These are phyloP conservation scores for Synergus umbraculus DNA, from an alignment of 2,888 invertebrate species.

Conservation along the genomic window DNA sequence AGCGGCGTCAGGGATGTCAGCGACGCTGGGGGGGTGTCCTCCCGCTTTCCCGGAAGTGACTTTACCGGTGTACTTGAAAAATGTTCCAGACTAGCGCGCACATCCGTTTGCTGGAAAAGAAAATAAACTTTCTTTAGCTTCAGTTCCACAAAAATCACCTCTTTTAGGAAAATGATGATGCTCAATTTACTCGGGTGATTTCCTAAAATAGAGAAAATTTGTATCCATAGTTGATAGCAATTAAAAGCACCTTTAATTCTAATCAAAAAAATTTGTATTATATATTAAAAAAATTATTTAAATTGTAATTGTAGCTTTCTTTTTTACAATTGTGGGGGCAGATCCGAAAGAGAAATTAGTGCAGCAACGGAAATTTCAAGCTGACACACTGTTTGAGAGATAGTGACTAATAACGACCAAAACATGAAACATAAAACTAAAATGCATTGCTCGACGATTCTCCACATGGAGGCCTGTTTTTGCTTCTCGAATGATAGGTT, in stretches of 20 bases:
- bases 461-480: conserved; percentile 10
- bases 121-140: conserved; percentile 14
- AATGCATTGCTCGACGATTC: conserved; percentile 22
- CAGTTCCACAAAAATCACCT: not conserved
- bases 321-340: not conserved
- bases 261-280: not conserved
- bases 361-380: conserved; percentile 15
- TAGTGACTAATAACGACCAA: conserved; percentile 36
- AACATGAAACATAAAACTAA: conserved; percentile 36
- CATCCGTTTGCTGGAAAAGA: conserved; percentile 73
- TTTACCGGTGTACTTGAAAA: conserved; percentile 75
- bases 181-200: not conserved
- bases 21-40: conserved; percentile 75
- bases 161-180: not conserved
- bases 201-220: not conserved
- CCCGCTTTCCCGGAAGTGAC: conserved; percentile 74
- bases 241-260: not conserved
- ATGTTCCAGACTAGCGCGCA: conserved; percentile 75
- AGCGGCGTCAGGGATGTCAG: conserved; percentile 74
- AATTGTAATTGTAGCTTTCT: not conserved
- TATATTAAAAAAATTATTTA: not conserved
- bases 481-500: conserved; percentile 38
- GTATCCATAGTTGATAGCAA: not conserved
- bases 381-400: conserved; percentile 34
- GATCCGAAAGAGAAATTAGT: not conserved